Evolutionary conservation across 2,113 vertebrate species (phyloP), one percentile per base, ranked within the genome.

Genomic region (Carassius carassius): DNA sequence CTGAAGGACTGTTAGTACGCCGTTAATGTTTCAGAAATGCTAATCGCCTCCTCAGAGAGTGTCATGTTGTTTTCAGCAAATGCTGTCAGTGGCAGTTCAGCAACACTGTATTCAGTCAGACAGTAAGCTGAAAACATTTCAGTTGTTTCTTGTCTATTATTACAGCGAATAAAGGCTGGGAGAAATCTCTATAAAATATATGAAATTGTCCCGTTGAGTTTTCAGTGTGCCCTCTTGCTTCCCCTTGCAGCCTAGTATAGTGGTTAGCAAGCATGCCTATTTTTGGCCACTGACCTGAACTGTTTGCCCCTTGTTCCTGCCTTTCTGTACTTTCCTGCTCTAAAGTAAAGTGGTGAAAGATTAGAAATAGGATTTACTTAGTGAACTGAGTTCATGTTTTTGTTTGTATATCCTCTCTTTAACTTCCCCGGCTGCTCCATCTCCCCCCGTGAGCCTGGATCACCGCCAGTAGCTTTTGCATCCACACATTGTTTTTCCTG

Each of bases 21-120:
- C 19, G 21, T 84, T 51, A 84, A 84, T 76, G 56, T 49, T 76
- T 60, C 82, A 84, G 72, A 67, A 76, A 35, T 51, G 37, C 35
- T 83, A 41, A 74, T 49, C 60, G 7, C 16, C 13, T 51, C 37
- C 41, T 76, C 49, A 19, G 74, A 75, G 44, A 76, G 74, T 0
- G 1, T 76, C 16, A 6, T 76, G 74, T 54, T 76, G 49, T 54
- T 76, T 54, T 76, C 23, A 54, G 47, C 23, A 16, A 14, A 76
- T 19, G 74, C 25, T 76, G 13, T 75, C 35, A 75, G 49, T 17
- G 16, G 74, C 16, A 54, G 74, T 51, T 32, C 47, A 54, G 73
- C n/a, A 1, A 54, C 74, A 32, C 14, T 10, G 11, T 5, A n/a
- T 70, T 41, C 35, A 37, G 17, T 69, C 32, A 70, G 10, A 41